Evolutionary conservation across 2,797 vertebrate genomes (phyloP).

Genomic region (Discoglossus pictus): DNA sequence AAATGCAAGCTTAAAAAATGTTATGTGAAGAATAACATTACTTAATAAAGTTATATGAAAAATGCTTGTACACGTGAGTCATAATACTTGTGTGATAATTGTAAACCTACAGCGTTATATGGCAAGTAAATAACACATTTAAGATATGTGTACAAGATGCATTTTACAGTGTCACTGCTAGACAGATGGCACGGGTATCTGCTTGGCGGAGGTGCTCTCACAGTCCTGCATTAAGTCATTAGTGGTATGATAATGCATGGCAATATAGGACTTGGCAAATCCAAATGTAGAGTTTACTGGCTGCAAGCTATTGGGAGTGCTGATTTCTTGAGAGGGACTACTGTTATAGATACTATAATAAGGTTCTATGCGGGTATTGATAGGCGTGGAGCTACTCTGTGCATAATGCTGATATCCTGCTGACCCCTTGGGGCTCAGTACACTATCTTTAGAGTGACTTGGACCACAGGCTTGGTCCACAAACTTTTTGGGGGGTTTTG

Average conservation of each 20-base stretch:
- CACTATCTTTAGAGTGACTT: constrained; percentile 85
- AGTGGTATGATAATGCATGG: constrained; percentile 86
- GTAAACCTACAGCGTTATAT: constrained; percentile 44
- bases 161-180: constrained; percentile 55
- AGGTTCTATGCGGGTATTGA: constrained; percentile 94
- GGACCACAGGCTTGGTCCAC: constrained; percentile 91
- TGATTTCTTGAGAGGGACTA: constrained; percentile 80
- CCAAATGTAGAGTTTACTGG: constrained; percentile 77
- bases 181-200: constrained; percentile 88
- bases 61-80: constrained; percentile 23
- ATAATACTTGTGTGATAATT: constrained; percentile 27
- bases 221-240: constrained; percentile 79
- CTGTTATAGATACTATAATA: constrained; percentile 97
- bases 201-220: constrained; percentile 78
- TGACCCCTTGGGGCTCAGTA: constrained; percentile 79
- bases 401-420: constrained; percentile 77
- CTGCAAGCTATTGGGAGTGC: constrained; percentile 82
- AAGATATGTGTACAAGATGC: constrained; percentile 15
- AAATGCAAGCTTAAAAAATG: constrained; percentile 38
- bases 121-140: constrained; percentile 8
- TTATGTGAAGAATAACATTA: constrained; percentile 37
- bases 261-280: constrained; percentile 84
- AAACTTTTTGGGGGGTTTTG: constrained; percentile 87
- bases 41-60: constrained; percentile 44
- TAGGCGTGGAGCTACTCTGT: constrained; percentile 89